Evolutionary conservation across 2,113 vertebrate species (phyloP).

Genomic region (Nipponia nippon): DNA sequence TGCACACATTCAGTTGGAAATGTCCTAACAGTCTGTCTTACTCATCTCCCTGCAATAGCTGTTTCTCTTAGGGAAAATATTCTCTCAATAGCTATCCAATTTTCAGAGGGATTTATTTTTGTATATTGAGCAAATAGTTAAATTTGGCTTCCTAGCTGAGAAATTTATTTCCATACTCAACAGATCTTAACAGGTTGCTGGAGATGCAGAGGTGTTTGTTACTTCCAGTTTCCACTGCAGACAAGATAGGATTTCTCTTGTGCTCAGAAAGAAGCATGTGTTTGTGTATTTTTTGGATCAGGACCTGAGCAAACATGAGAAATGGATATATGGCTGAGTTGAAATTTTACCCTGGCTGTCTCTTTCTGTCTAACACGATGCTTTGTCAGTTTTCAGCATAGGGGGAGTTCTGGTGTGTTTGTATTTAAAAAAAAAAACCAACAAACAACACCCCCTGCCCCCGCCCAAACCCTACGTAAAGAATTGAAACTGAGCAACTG

Average conservation of each 20-base stretch:
- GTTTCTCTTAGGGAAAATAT: not conserved
- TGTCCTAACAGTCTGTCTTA: not conserved
- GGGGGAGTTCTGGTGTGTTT: not conserved
- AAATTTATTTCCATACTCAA: not conserved
- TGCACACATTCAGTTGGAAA: not conserved
- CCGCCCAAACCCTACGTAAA: not conserved
- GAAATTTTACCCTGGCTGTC: not conserved
- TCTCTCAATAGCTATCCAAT: not conserved
- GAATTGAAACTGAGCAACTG: not conserved
- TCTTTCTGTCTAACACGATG: not conserved
- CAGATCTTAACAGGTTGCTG: not conserved
- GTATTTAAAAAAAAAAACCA: not conserved
- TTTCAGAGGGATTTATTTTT: not conserved
- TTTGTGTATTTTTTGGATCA: not conserved
- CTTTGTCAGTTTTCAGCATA: not conserved
- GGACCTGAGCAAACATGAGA: not conserved
- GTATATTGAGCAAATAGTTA: not conserved
- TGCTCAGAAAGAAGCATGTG: not conserved
- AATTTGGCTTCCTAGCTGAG: not conserved
- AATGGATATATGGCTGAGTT: not conserved
- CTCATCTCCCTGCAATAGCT: not conserved
- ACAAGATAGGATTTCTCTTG: not conserved
- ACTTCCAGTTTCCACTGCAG: not conserved
- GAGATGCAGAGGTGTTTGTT: not conserved
- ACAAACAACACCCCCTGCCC: rapidly evolving